Conservation (phyloP, 2,113 vertebrate genomes). For the Loxodonta africana region DNA sequence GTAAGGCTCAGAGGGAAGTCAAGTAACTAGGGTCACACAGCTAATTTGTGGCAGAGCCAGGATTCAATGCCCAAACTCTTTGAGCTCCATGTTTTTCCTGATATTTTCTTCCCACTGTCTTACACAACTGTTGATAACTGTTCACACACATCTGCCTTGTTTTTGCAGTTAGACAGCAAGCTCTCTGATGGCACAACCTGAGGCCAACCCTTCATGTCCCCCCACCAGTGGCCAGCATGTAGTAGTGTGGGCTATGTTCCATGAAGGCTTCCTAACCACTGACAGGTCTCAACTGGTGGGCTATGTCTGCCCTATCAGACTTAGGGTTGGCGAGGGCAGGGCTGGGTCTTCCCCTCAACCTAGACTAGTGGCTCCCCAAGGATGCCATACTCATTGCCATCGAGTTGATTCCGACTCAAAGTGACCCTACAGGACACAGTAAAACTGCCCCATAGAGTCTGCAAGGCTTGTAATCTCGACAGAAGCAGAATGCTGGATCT, state of each 20-base stretch:
- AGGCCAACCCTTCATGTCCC: neutral
- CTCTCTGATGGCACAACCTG: neutral
- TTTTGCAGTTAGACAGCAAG: neutral
- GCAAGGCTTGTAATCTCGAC: neutral
- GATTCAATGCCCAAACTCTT: slow-evolving; percentile 45
- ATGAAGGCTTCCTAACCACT: neutral
- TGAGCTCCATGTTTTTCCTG: neutral
- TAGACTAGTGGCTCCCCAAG: neutral
- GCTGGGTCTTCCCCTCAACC: neutral
- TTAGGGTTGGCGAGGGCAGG: neutral
- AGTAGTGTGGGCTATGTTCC: neutral
- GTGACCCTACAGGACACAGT: neutral
- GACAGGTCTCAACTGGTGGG: neutral
- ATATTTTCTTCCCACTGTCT: neutral
- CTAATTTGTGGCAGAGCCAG: neutral
- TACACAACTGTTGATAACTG: neutral
- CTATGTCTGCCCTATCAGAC: neutral
- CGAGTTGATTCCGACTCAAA: neutral
- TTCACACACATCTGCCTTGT: neutral
- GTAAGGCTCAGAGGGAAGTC: neutral
- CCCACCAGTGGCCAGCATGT: neutral
- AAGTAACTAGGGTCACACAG: neutral
- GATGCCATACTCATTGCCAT: neutral
- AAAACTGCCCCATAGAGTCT: neutral
- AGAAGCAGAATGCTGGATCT: neutral